Base-by-base conservation (phyloP, 2,113 vertebrate genomes). In the Bufo gargarizans region DNA sequence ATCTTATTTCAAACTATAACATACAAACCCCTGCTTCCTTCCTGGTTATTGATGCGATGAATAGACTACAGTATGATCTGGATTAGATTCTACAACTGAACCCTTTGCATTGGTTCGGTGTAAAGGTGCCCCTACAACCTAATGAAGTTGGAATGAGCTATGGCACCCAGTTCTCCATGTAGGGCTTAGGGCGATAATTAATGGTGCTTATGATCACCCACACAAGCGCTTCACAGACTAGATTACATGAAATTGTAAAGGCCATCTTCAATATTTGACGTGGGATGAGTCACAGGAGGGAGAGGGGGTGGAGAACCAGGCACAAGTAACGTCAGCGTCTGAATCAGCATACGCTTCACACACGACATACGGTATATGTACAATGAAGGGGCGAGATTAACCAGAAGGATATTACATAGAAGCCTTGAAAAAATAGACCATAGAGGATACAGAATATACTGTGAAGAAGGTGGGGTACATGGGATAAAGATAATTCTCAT, bases 281-380 rank as follows among this genome's bases (percentile, higher is more conserved):
- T 82, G n/a, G 69, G 86, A 82, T 88, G 86, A 88, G 86, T 88
- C 86, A 88, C 78, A 72, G 67, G 78, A 82, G 47, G 56, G 49
- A 81, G 78, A 56, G 77, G 86, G 78, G 86, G 78, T 19, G 86
- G 78, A 59, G 19, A 55, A 82, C 20, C 50, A 14, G 33, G 50
- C 77, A 81, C 33, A 47, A 53, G 16, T 14, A 74, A 61, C 86
- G 86, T 88, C 78, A 88, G 43, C 20, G 9, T 22, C 65, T 88
- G 79, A 88, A 47, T 88, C 86, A 88, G 53, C 86, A 16, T 19
- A 74, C 67, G 14, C 17, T 22, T 20, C 76, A 55, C 14, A 56
- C 53, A 33, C 53, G 53, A 13, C 50, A 22, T 13, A 20, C 3
- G 0, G 19, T 71, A 72, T 72, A 72, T 45, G 16, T 72, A 72